These are phyloP conservation scores for Leptatherina wallacei DNA, from an alignment of 2,797 vertebrate genomes.

Conservation along the genomic window DNA sequence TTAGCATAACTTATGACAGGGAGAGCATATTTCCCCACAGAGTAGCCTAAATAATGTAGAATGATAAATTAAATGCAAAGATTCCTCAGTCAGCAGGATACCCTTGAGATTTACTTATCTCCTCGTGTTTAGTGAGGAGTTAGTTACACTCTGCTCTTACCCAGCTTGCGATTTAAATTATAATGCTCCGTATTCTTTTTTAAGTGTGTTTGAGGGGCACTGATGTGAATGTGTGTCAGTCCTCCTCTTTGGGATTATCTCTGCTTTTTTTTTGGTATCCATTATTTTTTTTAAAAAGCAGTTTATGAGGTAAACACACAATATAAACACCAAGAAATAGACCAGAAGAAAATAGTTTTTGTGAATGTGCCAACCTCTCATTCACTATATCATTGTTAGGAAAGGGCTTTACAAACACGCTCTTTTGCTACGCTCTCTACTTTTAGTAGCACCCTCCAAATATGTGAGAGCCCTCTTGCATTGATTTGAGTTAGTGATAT, in stretches of 20 bases:
- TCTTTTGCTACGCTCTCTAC: background rate
- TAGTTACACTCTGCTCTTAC: conserved; percentile 59
- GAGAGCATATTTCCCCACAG: conserved; percentile 70
- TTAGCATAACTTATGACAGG: conserved; percentile 78
- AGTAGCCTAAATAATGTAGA: conserved; percentile 77
- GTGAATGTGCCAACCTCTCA: conserved; percentile 7
- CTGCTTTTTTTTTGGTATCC: conserved; percentile 20
- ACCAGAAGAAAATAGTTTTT: conserved; percentile 13
- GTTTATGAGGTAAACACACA: conserved; percentile 27
- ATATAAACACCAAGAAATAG: background rate
- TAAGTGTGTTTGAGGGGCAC: conserved; percentile 21
- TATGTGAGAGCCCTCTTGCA: conserved; percentile 13
- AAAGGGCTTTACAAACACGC: background rate
- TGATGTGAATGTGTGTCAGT: conserved; percentile 31
- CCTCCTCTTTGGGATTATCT: conserved; percentile 13
- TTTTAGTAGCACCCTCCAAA: conserved; percentile 4
- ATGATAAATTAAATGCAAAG: conserved; percentile 75
- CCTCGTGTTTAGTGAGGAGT: conserved; percentile 60
- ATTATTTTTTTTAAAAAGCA: background rate
- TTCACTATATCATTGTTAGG: conserved; percentile 4
- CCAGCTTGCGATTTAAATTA: conserved; percentile 43
- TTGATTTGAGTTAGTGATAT: conserved; percentile 22
- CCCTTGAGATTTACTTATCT: conserved; percentile 65
- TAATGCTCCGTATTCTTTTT: conserved; percentile 48
- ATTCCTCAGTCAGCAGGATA: conserved; percentile 57